Evolutionary conservation across 2,113 vertebrate genomes (phyloP).

Genomic region (Prietella phreatophila): DNA sequence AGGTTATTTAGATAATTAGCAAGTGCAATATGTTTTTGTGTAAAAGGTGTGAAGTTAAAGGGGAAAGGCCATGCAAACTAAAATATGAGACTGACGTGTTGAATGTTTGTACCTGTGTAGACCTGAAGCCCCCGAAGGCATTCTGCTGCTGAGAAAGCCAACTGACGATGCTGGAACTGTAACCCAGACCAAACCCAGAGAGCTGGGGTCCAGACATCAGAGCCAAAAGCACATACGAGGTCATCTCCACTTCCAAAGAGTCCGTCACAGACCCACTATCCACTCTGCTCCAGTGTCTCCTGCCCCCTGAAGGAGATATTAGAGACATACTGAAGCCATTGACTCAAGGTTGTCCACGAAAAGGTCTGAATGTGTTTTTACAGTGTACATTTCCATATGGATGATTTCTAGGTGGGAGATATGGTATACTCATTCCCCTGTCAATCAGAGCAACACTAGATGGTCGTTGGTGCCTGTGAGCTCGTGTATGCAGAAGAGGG

Average conservation of each 20-base stretch:
- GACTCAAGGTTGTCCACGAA: not conserved
- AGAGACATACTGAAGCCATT: not conserved
- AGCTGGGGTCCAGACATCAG: constrained; percentile 63
- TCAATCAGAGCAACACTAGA: not conserved
- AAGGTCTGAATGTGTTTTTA: not conserved
- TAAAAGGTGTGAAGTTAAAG: not conserved
- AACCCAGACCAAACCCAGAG: constrained; percentile 56
- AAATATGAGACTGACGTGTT: not conserved
- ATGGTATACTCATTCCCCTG: not conserved
- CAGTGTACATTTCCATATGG: not conserved
- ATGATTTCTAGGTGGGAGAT: too few species aligned
- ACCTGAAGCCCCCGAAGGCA: constrained; percentile 80
- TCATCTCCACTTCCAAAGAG: constrained; percentile 64
- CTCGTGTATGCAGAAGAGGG: not conserved
- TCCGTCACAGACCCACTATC: not conserved
- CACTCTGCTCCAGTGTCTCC: constrained; percentile 4
- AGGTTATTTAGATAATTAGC: not conserved
- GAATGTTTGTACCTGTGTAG: constrained; percentile 76
- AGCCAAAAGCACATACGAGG: constrained; percentile 76
- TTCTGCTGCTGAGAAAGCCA: constrained; percentile 83
- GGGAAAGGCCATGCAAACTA: not conserved
- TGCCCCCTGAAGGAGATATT: not conserved
- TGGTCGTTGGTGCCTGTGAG: not conserved
- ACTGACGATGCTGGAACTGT: constrained; percentile 67
- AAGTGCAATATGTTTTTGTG: too few species aligned